Conservation (phyloP, 2,888 invertebrate species). For the Pachydiplax longipennis region DNA sequence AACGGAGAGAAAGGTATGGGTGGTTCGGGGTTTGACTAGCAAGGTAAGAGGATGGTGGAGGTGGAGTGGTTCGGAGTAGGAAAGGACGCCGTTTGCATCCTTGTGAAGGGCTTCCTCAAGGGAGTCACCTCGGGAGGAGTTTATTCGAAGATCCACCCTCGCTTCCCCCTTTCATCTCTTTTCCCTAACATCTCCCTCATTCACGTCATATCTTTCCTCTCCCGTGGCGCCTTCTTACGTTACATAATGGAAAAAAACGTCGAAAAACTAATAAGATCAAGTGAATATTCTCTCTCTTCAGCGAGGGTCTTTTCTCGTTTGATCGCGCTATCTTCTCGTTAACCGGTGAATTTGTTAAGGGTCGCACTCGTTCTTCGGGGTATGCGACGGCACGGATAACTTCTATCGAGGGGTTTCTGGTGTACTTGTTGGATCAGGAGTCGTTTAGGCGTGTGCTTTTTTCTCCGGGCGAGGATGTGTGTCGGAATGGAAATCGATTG, state of each 20-base stretch:
- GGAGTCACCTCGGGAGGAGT: constrained; percentile 3
- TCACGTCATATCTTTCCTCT: neutral
- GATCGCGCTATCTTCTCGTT: neutral
- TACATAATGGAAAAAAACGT: neutral
- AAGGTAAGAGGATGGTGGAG: neutral
- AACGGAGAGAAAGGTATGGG: neutral
- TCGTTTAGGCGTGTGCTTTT: neutral
- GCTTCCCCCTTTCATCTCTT: neutral
- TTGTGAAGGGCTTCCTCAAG: neutral
- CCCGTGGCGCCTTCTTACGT: neutral
- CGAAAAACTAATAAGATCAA: neutral
- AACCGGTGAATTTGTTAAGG: neutral
- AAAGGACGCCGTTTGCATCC: constrained; percentile 6
- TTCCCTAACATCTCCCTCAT: neutral
- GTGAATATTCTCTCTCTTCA: neutral
- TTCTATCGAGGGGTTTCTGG: neutral
- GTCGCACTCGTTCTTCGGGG: neutral
- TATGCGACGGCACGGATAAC: neutral
- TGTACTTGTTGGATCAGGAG: neutral
- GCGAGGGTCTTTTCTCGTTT: neutral
- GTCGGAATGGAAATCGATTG: neutral
- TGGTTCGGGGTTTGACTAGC: neutral
- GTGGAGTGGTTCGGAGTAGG: neutral
- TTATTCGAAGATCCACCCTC: neutral
- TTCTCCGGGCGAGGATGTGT: neutral